Conservation (phyloP, 2,113 vertebrate species). For the Melanostigma gelatinosum region DNA sequence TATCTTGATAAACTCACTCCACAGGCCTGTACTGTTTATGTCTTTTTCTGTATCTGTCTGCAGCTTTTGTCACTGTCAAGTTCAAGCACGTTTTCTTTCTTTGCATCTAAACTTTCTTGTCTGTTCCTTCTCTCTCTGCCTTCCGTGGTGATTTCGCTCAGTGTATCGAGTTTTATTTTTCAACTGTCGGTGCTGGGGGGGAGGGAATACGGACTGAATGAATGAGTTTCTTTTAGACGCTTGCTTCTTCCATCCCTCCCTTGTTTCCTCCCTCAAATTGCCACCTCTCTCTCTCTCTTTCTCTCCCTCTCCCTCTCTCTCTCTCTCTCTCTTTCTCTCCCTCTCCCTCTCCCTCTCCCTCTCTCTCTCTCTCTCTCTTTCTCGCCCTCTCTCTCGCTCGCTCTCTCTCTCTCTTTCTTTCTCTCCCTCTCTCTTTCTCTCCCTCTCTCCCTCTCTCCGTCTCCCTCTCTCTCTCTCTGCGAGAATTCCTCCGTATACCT, state of each 20-base stretch:
- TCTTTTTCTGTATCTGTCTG: constrained; percentile 8
- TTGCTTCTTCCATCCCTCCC: constrained; percentile 70
- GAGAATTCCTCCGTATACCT: constrained; percentile 80
- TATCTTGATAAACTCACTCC: constrained; percentile 9
- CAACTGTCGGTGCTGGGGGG: constrained; percentile 63
- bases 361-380: constrained; percentile 35
- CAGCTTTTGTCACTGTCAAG: constrained; percentile 47
- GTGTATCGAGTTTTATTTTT: constrained; percentile 66
- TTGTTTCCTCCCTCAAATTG: constrained; percentile 80
- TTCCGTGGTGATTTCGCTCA: constrained; percentile 47
- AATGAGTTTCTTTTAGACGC: constrained; percentile 81
- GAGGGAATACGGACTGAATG: constrained; percentile 73
- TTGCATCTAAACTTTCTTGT: not conserved
- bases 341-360: no score
- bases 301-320: constrained; percentile 54
- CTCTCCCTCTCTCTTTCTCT: constrained; percentile 50
- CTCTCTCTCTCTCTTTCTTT: constrained; percentile 56
- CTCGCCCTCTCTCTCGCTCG: constrained; percentile 54
- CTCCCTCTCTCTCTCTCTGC: constrained; percentile 13
- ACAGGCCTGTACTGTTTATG: constrained; percentile 42
- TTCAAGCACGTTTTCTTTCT: constrained; percentile 46
- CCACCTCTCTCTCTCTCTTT: constrained; percentile 69
- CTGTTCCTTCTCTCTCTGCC: not conserved
- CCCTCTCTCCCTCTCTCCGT: constrained; percentile 45
- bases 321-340: constrained; percentile 9